These are phyloP conservation scores for Drusus annulatus DNA, from an alignment of 1,140 invertebrate genomes.

Conservation along the genomic window DNA sequence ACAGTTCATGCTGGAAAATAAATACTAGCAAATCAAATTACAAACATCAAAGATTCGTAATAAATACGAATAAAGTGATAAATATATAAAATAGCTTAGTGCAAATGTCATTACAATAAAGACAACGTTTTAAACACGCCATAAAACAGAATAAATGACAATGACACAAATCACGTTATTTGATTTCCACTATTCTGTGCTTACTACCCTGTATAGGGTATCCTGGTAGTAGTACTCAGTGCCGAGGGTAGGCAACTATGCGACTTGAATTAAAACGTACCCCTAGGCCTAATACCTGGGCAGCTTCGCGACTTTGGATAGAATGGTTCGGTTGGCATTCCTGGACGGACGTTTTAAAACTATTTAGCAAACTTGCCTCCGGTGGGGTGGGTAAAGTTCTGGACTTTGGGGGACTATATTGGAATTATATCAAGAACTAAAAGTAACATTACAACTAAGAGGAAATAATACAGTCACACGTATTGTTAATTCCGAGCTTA, in stretches of 20 bases:
- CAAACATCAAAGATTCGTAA: no score
- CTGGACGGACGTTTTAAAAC: conserved; percentile 39
- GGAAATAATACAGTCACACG: no score
- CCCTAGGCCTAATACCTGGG: conserved; percentile 29
- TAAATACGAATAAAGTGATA: no score
- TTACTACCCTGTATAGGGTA: background rate
- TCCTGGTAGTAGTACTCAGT: background rate
- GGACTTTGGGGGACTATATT: background rate
- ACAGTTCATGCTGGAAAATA: no score
- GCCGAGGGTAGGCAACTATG: conserved; percentile 33
- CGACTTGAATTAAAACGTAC: conserved; percentile 39
- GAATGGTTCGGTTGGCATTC: conserved; percentile 33
- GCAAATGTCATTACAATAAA: no score
- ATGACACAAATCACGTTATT: background rate
- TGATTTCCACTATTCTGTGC: background rate
- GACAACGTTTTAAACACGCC: no score
- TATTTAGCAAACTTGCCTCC: conserved; percentile 19
- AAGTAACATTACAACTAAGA: background rate
- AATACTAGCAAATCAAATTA: no score
- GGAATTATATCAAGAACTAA: background rate
- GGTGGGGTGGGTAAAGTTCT: background rate
- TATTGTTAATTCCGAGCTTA: background rate
- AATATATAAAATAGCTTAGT: no score
- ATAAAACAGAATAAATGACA: no score
- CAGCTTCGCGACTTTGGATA: conserved; percentile 22